Evolutionary conservation across 2,113 vertebrate species (phyloP).

Genomic region (Rhegmatorhina hoffmannsi): DNA sequence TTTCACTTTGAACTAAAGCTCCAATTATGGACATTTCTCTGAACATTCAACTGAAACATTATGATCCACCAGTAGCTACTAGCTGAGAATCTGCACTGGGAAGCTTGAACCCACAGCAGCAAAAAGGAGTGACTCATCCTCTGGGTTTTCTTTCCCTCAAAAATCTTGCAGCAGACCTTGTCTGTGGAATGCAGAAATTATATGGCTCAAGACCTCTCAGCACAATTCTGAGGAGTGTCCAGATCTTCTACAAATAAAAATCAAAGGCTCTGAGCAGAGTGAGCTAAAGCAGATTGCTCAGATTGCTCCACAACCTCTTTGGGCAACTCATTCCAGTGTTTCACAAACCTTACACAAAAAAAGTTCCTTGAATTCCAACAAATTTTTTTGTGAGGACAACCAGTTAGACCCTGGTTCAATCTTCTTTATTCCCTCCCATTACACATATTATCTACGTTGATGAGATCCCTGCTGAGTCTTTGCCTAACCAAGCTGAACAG

Average conservation of each 20-base stretch:
- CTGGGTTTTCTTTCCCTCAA: neutral
- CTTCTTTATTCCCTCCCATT: neutral
- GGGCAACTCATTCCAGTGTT: neutral
- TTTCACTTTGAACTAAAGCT: neutral
- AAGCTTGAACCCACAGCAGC: neutral
- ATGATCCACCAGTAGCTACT: neutral
- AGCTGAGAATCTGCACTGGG: neutral
- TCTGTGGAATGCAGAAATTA: neutral
- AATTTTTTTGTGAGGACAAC: neutral
- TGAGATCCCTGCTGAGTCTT: neutral
- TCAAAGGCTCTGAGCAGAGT: neutral
- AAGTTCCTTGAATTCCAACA: neutral
- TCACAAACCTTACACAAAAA: neutral
- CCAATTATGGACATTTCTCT: neutral
- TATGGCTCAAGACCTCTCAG: neutral
- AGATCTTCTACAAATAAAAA: neutral
- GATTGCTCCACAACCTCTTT: neutral
- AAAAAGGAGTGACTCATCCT: neutral
- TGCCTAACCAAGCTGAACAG: neutral
- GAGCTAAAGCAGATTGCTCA: neutral
- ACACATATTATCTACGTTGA: fast-evolving
- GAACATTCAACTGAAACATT: neutral
- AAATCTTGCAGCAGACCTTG: neutral
- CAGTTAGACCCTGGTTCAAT: neutral
- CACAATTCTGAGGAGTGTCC: neutral